Evolutionary conservation across 2,113 vertebrate species (phyloP), one percentile per base, ranked within the genome.

Genomic region (Reinhardtius hippoglossoides): DNA sequence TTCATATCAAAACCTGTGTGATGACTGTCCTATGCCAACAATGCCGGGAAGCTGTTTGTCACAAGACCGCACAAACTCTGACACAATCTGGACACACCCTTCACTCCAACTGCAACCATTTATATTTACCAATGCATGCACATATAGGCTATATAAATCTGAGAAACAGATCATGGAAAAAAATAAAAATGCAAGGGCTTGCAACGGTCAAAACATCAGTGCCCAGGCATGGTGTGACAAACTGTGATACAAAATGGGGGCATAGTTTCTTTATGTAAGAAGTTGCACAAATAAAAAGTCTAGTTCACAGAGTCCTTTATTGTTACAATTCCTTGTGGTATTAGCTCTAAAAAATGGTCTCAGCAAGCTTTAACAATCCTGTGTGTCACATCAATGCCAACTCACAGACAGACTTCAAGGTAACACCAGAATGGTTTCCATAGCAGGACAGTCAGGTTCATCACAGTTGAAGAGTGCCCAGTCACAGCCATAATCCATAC

Each of bases 41-140:
- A 94, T 92, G 82, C 79, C 57, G 55, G 94, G 94, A 95, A 95
- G 87, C 85, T 89, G 81, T 95, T 94, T 91, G 83, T 94, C 93
- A 94, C 54, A 64, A 69, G 35, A 52, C 56, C 37, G 71, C 81
- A 82, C 48, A 68, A 59, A 56, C 69, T 48, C 59, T 74, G 84
- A 88, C 89, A 90, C 69, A 74, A 67, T 79, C 16, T 27, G 61
- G 73, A 78, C 84, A 86, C 85, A 79, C 83, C 89, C 77, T 70
- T 31, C 18, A 66, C 48, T 82, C 24, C 55, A 23, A 60, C 57
- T 76, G 42, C 57, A 73, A 63, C 60, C 54, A 64, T 78, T 76
- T 65, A 85, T 71, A 81, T 69, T 71, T 55, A 69, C 26, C 44
- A 50, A 50, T 18, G 16, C 46, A 50, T 16, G 16, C 40, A 42